Base-by-base conservation (phyloP, 2,797 vertebrate genomes). In the Mormyrus proboscirostris region DNA sequence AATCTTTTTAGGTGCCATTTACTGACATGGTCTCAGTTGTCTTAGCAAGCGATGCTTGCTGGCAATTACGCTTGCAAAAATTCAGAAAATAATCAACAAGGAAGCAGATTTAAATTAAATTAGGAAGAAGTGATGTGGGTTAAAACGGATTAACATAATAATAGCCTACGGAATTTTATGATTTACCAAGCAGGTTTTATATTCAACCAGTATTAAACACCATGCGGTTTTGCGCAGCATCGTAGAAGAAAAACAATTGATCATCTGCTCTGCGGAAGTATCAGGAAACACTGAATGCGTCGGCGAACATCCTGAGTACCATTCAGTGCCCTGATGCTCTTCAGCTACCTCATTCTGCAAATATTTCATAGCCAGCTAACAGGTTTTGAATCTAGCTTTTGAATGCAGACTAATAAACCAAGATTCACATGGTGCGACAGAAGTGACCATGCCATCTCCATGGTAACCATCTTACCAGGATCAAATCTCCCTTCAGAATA, bases 361-460 rank as follows among this genome's bases (percentile, higher is more conserved):
- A 79, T 19, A 86, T 25, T 22, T 33, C 25, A 53, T 22, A 33
- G n/a, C 25, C 83, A 86, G 6, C 49, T 29, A 86, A 51, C 83
- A 86, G 12, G 47, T 49, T 79, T n/a, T 79, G 73, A 86, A 53
- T 29, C 49, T 22, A 62, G 88, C n/a, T 38, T 89, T 49, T 49
- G 53, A 49, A 44, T 16, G 22, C n/a, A 53, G 51, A 83, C 69
- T 10, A 86, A 53, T 73, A 88, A 38, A 83, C 33, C 55, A 50
- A 41, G 44, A 22, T 9, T 44, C 44, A 22, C 41, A 41, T 62
- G 55, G 22, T 3, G 47, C 85, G 84, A 38, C 91, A 91, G 88
- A 92, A 92, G 87, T 91, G 92, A 93, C 91, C 90, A 57, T 92
- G 92, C 88, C 91, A 94, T 94, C 76, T 90, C 91, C 93, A 94